A percentile compares a stretch with the other conserved stretches of the same genome.
Conservation (phyloP, 2,888 invertebrate genomes). For the Himalopsyche anomala region DNA sequence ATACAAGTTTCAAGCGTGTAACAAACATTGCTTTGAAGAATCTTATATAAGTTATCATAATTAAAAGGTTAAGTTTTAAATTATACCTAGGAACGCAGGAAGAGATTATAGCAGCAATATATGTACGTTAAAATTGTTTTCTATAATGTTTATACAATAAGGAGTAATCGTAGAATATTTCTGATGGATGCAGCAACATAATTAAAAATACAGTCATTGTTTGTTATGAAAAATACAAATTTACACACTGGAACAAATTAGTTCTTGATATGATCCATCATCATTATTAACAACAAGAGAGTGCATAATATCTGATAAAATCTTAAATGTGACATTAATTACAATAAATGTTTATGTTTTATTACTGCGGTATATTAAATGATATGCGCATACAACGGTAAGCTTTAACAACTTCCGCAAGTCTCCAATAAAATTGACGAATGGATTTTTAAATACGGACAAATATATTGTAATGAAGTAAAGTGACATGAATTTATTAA, state of each 20-base stretch:
- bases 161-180: background rate
- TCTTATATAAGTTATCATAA: no score
- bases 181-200: background rate
- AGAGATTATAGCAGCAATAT: background rate
- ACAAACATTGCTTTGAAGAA: no score
- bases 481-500: no score
- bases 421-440: no score
- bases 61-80: no score
- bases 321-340: constrained; percentile 1
- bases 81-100: background rate
- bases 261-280: background rate
- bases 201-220: background rate
- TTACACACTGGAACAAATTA: background rate
- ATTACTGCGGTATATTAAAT: no score
- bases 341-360: background rate
- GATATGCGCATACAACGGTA: no score
- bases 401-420: no score
- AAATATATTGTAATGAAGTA: no score
- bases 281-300: background rate
- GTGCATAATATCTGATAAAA: background rate
- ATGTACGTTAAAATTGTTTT: background rate
- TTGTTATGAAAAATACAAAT: background rate
- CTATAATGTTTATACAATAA: background rate
- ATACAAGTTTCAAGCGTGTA: no score
- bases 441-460: no score